These are phyloP conservation scores for Clitarchus hookeri DNA, from an alignment of 2,888 invertebrate genomes.

Conservation along the genomic window DNA sequence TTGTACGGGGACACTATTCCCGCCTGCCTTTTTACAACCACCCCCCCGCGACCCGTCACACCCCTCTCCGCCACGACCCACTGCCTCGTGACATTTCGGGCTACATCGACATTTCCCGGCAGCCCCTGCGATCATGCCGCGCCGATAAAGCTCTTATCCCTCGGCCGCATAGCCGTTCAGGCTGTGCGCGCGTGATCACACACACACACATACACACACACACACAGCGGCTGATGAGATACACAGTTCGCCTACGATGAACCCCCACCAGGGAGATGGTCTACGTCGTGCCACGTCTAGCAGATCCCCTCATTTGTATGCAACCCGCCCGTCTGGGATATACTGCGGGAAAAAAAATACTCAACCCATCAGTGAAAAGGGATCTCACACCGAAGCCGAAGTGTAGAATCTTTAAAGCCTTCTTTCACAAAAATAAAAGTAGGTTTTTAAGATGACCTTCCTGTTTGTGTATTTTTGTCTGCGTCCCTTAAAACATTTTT, in stretches of 20 bases:
- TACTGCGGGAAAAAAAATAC: background rate
- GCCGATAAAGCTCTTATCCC: background rate
- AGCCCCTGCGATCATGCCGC: background rate
- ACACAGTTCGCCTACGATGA: background rate
- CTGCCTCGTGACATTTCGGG: background rate
- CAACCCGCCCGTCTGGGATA: background rate
- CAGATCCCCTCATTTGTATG: background rate
- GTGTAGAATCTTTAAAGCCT: too few relatives aligned
- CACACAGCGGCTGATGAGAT: background rate
- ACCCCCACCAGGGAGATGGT: background rate
- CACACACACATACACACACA: too few relatives aligned
- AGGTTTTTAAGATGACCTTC: too few relatives aligned
- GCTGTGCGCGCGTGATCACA: too few relatives aligned
- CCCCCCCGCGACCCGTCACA: background rate
- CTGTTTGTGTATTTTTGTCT: too few relatives aligned
- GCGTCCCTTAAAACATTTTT: too few relatives aligned
- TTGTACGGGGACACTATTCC: too few relatives aligned
- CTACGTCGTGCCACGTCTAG: background rate
- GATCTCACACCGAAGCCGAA: too few relatives aligned
- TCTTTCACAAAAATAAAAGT: too few relatives aligned
- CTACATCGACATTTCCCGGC: background rate
- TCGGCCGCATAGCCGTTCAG: background rate
- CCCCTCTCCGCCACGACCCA: too few relatives aligned
- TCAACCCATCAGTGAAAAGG: too few relatives aligned
- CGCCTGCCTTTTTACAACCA: background rate